Evolutionary conservation across 2,888 invertebrate species (phyloP).

Genomic region (Pasiphila rectangulata): DNA sequence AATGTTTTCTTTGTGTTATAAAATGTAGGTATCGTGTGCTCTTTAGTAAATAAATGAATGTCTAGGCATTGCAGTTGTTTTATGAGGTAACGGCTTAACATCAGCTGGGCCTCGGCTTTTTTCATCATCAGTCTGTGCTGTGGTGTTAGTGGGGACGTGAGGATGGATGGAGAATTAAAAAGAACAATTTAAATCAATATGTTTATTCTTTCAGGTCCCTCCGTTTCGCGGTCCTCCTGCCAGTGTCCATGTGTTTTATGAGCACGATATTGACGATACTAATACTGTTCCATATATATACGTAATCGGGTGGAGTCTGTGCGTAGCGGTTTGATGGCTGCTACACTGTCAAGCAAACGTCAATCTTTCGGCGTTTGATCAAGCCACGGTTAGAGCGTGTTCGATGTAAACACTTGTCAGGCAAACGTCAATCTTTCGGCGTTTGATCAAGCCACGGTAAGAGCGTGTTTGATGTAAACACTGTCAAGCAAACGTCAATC

Average conservation of each 20-base stretch:
- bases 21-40: too few species aligned
- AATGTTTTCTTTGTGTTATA: too few species aligned
- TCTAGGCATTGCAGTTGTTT: too few species aligned
- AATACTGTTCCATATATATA: slow-evolving; percentile 84
- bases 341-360: slow-evolving; percentile 23
- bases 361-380: background rate
- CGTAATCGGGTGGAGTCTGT: slow-evolving; percentile 57
- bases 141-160: too few species aligned
- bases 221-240: slow-evolving; percentile 85
- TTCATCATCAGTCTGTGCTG: too few species aligned
- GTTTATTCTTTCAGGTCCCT: slow-evolving; percentile 76
- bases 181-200: background rate
- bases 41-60: too few species aligned
- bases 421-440: too few species aligned
- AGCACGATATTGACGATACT: slow-evolving; percentile 87
- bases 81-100: too few species aligned
- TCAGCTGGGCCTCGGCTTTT: too few species aligned
- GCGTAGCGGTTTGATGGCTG: slow-evolving; percentile 20
- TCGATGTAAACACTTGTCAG: too few species aligned
- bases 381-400: background rate
- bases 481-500: background rate
- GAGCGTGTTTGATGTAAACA: too few species aligned
- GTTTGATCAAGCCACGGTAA: background rate
- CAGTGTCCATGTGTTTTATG: slow-evolving; percentile 86
- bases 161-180: too few species aligned